Conservation (phyloP, 2,797 vertebrate species). For the Oophaga sylvatica region DNA sequence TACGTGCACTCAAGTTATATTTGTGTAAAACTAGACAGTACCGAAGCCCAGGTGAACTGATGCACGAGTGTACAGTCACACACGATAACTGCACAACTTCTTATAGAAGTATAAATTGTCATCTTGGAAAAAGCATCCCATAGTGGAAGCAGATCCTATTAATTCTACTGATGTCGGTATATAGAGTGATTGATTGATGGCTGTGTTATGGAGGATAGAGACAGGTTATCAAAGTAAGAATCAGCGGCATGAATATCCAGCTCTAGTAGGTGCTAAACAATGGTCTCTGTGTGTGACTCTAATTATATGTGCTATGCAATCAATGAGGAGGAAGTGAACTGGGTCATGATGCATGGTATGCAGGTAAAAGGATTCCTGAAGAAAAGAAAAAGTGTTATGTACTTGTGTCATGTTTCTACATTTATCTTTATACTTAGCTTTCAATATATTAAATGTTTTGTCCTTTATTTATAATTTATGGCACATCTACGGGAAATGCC, state of each 20-base stretch:
- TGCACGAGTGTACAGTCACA: neutral
- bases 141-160: neutral
- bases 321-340: neutral
- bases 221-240: conserved; percentile 5
- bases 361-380: neutral
- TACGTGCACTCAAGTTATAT: neutral
- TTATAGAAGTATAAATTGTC: neutral
- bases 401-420: too few species aligned
- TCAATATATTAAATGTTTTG: too few species aligned
- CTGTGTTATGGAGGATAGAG: neutral
- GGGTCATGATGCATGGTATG: neutral
- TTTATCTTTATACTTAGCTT: too few species aligned
- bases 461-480: too few species aligned
- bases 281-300: neutral
- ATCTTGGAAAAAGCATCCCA: neutral
- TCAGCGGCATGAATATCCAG: neutral
- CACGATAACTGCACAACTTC: neutral
- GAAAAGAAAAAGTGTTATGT: neutral
- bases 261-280: neutral
- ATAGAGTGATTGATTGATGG: conserved; percentile 32
- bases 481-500: too few species aligned
- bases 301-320: neutral
- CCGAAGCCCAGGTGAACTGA: neutral
- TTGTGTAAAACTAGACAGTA: neutral
- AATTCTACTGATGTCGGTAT: conserved; percentile 9